Conservation (phyloP, 1,140 invertebrate genomes). For the Nymphalis io region DNA sequence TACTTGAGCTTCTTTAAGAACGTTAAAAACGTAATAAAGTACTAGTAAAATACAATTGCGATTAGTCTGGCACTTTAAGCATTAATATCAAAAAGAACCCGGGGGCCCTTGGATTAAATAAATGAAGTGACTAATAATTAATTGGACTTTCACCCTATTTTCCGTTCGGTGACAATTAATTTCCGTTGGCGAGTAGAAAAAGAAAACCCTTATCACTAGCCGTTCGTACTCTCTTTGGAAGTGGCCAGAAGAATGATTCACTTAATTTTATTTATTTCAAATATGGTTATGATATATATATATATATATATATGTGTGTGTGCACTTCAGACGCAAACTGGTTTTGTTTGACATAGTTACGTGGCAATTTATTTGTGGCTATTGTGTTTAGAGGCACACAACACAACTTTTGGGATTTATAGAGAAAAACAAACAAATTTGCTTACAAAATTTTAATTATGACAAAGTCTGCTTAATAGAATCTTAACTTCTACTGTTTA, state of each 20-base stretch:
- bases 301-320: no score
- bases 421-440: no score
- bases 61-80: slow-evolving; percentile 52
- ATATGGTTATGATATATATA: no score
- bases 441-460: no score
- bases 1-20: slow-evolving; percentile 18
- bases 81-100: slow-evolving; percentile 73
- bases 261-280: background rate
- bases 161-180: slow-evolving; percentile 80
- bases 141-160: slow-evolving; percentile 80
- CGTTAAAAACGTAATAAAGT: slow-evolving; percentile 27
- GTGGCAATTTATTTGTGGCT: no score
- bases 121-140: slow-evolving; percentile 80
- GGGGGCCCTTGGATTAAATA: slow-evolving; percentile 71
- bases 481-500: no score
- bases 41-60: slow-evolving; percentile 21
- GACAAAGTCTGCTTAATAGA: no score
- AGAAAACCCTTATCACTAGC: slow-evolving; percentile 76
- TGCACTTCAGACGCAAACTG: no score
- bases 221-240: slow-evolving; percentile 63
- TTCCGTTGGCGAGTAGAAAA: slow-evolving; percentile 70
- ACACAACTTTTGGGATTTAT: no score
- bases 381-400: no score
- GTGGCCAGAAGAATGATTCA: slow-evolving; percentile 56
- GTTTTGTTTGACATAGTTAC: no score